Evolutionary conservation across 2,797 vertebrate genomes (phyloP), one percentile per base, ranked within the genome.

Genomic region (Eurystomus glaucurus): DNA sequence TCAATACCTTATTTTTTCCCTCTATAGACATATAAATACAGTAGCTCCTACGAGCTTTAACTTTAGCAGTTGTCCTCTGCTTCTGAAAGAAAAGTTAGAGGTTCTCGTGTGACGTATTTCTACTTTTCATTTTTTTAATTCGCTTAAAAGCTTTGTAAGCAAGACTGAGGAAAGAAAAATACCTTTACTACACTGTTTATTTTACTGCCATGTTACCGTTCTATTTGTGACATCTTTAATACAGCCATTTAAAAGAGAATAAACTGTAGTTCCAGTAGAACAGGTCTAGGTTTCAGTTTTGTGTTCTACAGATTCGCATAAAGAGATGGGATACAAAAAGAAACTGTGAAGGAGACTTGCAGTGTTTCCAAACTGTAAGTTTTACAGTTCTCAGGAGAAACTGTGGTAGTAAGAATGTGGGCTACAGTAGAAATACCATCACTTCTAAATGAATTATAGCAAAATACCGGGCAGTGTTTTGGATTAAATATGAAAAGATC

Each of bases 341-440:
- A 46, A 74, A 61, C 52, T 72, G 69, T 74, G 72, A 69, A 70
- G 90, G 69, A 90, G 82, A 5, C 51, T 5, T 51, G 77, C 35
- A 83, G 65, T 18, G 51, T 72, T 96, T 68, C 88, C 84, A 96
- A 35, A 37, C 8, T 50, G 61, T 33, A 23, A 37, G 74, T 79
- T 94, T 96, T 83, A 95, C 77, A 71, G 90, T 77, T 80, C 87
- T 92, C 90, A 84, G 83, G 88, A 96, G 64, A 33, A 95, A 57
- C 57, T 78, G 83, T 35, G 90, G 72, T 8, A 54, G 60, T 25
- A 80, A 39, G 29, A 92, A 93, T 4, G 6, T n/a, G 75, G 92
- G 50, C 76, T 83, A 19, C 83, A 60, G 52, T 21, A 94, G 85
- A 81, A 93, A 96, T 5, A 41, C n/a, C 82, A 58, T 13, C 72